These are phyloP conservation scores for Polypedilum vanderplanki DNA, from an alignment of 1,140 invertebrate genomes.

Conservation along the genomic window DNA sequence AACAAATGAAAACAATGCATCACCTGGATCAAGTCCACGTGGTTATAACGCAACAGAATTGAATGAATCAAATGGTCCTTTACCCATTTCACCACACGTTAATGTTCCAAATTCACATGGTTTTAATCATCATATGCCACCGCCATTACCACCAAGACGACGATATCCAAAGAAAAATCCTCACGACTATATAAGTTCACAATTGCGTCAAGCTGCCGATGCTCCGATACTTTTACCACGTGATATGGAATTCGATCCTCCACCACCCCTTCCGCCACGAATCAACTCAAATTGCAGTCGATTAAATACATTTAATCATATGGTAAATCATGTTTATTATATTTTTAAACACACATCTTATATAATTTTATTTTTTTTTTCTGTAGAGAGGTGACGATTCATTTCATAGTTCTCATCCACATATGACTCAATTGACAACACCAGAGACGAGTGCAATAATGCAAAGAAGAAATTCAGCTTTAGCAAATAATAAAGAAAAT, in stretches of 20 bases:
- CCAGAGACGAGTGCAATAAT: slow-evolving; percentile 44
- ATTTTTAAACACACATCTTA: not conserved
- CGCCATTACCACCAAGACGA: slow-evolving; percentile 41
- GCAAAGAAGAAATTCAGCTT: slow-evolving; percentile 44
- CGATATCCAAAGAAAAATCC: slow-evolving; percentile 37
- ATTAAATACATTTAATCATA: not conserved
- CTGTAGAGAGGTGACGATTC: slow-evolving; percentile 5
- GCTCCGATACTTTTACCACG: slow-evolving; percentile 42
- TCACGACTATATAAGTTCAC: slow-evolving; percentile 37
- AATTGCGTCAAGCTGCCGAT: slow-evolving; percentile 43
- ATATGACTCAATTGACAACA: not conserved
- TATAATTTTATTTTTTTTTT: not conserved
- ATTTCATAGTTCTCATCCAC: not conserved
- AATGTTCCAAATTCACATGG: slow-evolving; percentile 40
- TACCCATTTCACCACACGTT: slow-evolving; percentile 43
- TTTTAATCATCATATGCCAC: slow-evolving; percentile 38
- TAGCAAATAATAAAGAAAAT: slow-evolving; percentile 36
- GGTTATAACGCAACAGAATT: not conserved
- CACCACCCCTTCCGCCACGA: slow-evolving; percentile 42
- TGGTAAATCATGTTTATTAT: not conserved
- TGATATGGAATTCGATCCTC: slow-evolving; percentile 39
- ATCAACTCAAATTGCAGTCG: slow-evolving; percentile 30
- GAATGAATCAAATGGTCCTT: slow-evolving; percentile 27
- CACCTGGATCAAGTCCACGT: slow-evolving; percentile 12
- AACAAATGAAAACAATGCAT: not conserved